These are phyloP conservation scores for Idaea biselata DNA, from an alignment of 2,888 invertebrate species.

Conservation along the genomic window DNA sequence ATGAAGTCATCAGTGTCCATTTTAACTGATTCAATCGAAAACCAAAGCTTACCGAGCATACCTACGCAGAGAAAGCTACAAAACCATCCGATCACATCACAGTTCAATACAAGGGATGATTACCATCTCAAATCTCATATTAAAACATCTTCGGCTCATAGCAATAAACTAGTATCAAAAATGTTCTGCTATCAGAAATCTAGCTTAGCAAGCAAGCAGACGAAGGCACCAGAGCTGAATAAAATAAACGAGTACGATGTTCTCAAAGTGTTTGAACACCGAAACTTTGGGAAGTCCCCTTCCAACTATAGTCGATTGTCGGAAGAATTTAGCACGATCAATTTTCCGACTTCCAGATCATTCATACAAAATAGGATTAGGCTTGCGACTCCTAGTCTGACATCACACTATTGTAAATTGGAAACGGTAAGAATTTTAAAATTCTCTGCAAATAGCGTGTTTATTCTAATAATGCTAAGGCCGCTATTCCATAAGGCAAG, in stretches of 20 bases:
- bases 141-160: constrained; percentile 10
- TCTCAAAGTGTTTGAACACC: constrained; percentile 28
- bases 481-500: no score
- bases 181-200: constrained; percentile 19
- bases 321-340: constrained; percentile 19
- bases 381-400: constrained; percentile 17
- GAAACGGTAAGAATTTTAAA: constrained; percentile 29
- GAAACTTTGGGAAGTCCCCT: constrained; percentile 23
- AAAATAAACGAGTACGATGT: constrained; percentile 27
- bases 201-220: constrained; percentile 14
- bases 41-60: constrained; percentile 43
- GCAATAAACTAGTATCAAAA: constrained; percentile 20
- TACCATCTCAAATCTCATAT: constrained; percentile 4
- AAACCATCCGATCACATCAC: constrained; percentile 7
- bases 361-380: constrained; percentile 17
- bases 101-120: neutral
- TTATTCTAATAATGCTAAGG: no score
- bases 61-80: constrained; percentile 27
- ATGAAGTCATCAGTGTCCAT: constrained; percentile 28
- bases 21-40: constrained; percentile 47
- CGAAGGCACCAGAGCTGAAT: constrained; percentile 25
- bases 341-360: constrained; percentile 22
- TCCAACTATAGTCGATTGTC: constrained; percentile 28
- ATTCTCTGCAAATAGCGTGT: neutral
- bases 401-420: constrained; percentile 30